Evolutionary conservation across 35 echinoderm and acorn worm genomes (phyloP).

Genomic region (Ophioderma brevispina): DNA sequence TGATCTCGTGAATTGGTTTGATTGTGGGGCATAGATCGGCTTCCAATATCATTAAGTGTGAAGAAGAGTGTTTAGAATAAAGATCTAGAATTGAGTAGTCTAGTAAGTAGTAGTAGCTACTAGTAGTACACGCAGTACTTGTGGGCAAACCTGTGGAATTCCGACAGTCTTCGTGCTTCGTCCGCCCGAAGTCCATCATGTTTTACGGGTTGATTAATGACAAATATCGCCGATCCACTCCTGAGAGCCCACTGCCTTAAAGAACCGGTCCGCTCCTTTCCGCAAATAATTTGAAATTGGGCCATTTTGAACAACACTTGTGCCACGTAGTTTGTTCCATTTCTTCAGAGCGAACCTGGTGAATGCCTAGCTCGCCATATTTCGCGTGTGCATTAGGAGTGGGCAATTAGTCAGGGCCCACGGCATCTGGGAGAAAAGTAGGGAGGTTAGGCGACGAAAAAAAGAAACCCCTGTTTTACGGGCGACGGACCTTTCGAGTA

Average conservation of each 20-base stretch:
- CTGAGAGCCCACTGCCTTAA: constrained; percentile 79
- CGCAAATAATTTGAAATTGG: constrained; percentile 83
- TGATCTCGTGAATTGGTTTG: background rate
- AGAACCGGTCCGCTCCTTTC: constrained; percentile 45
- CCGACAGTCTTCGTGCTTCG: background rate
- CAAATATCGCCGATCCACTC: constrained; percentile 72
- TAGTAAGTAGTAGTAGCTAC: no score
- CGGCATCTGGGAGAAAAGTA: no score
- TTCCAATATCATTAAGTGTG: no score
- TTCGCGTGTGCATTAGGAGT: no score
- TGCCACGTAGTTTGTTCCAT: constrained; percentile 56
- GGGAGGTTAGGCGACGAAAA: no score
- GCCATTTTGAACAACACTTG: constrained; percentile 72
- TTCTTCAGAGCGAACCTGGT: constrained; percentile 76
- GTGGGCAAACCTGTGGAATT: background rate
- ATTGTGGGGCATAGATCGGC: no score
- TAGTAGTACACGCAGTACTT: no score
- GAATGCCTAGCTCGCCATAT: constrained; percentile 22
- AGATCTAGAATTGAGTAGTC: no score
- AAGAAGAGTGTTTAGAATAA: no score
- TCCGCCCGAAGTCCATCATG: background rate
- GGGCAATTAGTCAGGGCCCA: no score
- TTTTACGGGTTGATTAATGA: constrained; percentile 59
- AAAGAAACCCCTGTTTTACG: no score
- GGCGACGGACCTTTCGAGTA: no score